Evolutionary conservation across 2,113 vertebrate species (phyloP), one percentile per base, ranked within the genome.

Genomic region (Macaca nemestrina): DNA sequence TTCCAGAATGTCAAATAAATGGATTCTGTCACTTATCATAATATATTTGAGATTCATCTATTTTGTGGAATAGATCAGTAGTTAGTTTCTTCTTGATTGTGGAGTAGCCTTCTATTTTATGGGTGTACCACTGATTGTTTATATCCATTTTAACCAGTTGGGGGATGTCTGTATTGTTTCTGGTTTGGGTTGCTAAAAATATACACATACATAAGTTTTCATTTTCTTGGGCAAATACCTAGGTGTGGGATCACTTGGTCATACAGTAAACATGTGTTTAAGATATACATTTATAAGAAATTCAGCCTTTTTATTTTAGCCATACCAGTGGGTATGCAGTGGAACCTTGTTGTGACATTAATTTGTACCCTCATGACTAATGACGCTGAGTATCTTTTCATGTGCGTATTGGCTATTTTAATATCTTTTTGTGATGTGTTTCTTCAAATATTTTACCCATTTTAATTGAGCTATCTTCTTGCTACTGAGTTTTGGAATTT

Each of bases 401-500:
- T 45, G 40, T 61, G 25, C 35, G 38, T 68, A 45, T 0, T 68
- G 87, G 68, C 23, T 83, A 89, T 43, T 8, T 86, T 73, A 84
- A 13, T 61, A 68, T 67, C 38, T 68, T 72, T 30, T 72, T 70
- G 55, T 90, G 52, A 76, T 45, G 43, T 48, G 23, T 79, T 57
- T 57, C n/a, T 85, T 88, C 22, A 81, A 64, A 50, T 85, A 61
- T 86, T 88, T 61, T 68, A 13, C n/a, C 10, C 11, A 80, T 8
- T 82, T 89, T 50, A 91, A 94, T 8, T 88, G 27, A 10, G n/a
- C 16, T 78, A 22, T 73, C 73, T 76, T 80, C 25, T 85, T 89
- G 61, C 30, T 64, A 93, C 22, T 84, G 61, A 84, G 38, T 84
- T 95, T 94, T 61, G 12, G 50, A 85, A 91, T 94, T 75, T 90